A percentile compares a stretch with the other conserved stretches of the same genome.
These are phyloP conservation scores for Heliconius hewitsoni DNA, from an alignment of 1,140 invertebrate species.

Conservation along the genomic window DNA sequence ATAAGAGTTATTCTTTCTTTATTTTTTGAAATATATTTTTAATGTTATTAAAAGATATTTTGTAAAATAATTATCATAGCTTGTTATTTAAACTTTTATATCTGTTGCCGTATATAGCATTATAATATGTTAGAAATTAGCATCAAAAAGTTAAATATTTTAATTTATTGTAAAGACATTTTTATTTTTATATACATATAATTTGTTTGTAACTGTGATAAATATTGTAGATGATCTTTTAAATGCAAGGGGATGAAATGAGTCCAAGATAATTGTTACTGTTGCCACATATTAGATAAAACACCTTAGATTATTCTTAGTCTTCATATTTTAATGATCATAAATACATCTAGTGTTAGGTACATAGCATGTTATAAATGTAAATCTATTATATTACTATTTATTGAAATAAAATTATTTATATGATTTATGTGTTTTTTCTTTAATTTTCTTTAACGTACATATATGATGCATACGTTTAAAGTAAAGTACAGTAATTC, in stretches of 20 bases:
- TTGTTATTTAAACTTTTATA: conserved; percentile 33
- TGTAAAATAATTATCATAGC: conserved; percentile 39
- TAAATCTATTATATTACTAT: conserved; percentile 37
- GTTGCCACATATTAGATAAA: conserved; percentile 26
- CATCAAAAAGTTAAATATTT: conserved; percentile 19
- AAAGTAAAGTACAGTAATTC: too few relatives aligned
- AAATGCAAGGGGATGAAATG: conserved; percentile 28
- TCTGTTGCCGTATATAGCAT: conserved; percentile 40
- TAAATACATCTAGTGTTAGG: conserved; percentile 22
- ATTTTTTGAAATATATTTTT: conserved; percentile 42
- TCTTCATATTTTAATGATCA: conserved; percentile 21
- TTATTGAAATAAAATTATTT: conserved; percentile 41
- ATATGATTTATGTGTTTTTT: conserved; percentile 29
- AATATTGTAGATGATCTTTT: conserved; percentile 45
- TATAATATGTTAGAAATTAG: conserved; percentile 36
- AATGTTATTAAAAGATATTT: conserved; percentile 30
- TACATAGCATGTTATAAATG: conserved; percentile 23
- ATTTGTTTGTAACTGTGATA: conserved; percentile 52
- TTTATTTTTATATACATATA: conserved; percentile 16
- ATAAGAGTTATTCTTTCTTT: conserved; percentile 22
- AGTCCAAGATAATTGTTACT: conserved; percentile 23
- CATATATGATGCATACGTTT: neutral
- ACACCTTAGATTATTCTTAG: conserved; percentile 15
- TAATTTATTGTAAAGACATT: neutral
- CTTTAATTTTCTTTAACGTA: neutral